Base-by-base conservation (phyloP, 2,113 vertebrate species). In the Sitta europaea region DNA sequence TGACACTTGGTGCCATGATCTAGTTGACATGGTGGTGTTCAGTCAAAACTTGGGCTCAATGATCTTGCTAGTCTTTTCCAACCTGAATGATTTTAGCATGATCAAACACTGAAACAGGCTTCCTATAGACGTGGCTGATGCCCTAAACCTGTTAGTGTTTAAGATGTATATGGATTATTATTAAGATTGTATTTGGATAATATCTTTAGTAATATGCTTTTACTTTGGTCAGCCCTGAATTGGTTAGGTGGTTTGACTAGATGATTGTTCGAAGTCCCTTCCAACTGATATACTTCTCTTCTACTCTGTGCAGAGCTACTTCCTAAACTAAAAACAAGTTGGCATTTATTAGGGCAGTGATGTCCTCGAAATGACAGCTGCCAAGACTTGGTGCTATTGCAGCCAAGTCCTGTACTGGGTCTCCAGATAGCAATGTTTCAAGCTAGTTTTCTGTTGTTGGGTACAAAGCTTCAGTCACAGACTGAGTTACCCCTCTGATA, bases 401-500 rank as follows among this genome's bases (percentile, higher is more conserved):
- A 29, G 63, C 18, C 9, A 36, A 63, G 38, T 23, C 7, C 40
- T 73, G 36, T 6, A 1, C 28, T 24, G 42, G 2, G 2, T 70
- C 16, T 72, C 8, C 53, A n/a, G 14, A 16, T 35, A 47, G 47
- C 8, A 59, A 1, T 61, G 11, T 62, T 90, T 90, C 12, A 47
- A 48, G 24, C 25, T 38, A 35, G 29, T 10, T 72, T 79, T 65
- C 38, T 68, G 5, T 35, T 73, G 20, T 43, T 0, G 0, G 3
- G 4, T 76, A 15, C 33, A 38, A 68, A 72, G 10, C 35, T 84
- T 72, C n/a, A 62, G 25, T 54, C 61, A 27, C 7, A 29, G 17
- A 12, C 48, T 61, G 51, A 86, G 6, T 54, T 15, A 45, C 4
- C 9, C 4, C 8, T 50, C 15, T 51, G 27, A 35, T 59, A 11